Evolutionary conservation across 2,888 invertebrate genomes (phyloP), one percentile per base, ranked within the genome.

Genomic region (Pyrocoelia pectoralis): DNA sequence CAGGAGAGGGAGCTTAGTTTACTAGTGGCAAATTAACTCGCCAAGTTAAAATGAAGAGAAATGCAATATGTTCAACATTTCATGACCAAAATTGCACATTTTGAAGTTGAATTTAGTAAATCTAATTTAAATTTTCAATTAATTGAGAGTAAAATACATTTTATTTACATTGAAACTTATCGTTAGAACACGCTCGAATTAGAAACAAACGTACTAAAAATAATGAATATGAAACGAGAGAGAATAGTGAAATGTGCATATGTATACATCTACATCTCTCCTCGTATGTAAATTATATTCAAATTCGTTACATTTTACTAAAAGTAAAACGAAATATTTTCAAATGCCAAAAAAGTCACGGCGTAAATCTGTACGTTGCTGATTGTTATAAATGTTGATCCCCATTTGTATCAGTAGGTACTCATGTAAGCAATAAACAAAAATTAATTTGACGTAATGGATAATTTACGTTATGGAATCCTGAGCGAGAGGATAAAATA

Each of bases 201-300:
- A 54, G 1, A 54, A 54, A 43, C 28, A 54, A 54, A 54, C 54
- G 9, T 54, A 40, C 41, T 15, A 41, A 43, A 54, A 54, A 54
- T 40, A 54, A 54, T 54, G 54, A 54, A 54, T 54, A 40, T 19
- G 17, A 41, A 41, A 54, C 40, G 46, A 46, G 46, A n/a, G n/a
- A 43, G 24, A 24, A 24, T 33, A 33, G 10, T 33, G 24, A 24
- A 24, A 8, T 24, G 24, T 24, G 33, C 8, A n/a, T 33, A n/a
- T 33, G 33, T n/a, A 33, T n/a, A n/a, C 2, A n/a, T 8, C 2
- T 33, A n/a, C 46, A 17, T 43, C 43, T 43, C 14, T 15, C 8
- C 6, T n/a, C 43, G 13, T 46, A 46, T 46, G 46, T 46, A 46
- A 46, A 46, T 46, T 54, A 15, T 4, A 40, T 40, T 40, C 18